Conservation (phyloP, 2,113 vertebrate species). For the Craseonycteris thonglongyai region DNA sequence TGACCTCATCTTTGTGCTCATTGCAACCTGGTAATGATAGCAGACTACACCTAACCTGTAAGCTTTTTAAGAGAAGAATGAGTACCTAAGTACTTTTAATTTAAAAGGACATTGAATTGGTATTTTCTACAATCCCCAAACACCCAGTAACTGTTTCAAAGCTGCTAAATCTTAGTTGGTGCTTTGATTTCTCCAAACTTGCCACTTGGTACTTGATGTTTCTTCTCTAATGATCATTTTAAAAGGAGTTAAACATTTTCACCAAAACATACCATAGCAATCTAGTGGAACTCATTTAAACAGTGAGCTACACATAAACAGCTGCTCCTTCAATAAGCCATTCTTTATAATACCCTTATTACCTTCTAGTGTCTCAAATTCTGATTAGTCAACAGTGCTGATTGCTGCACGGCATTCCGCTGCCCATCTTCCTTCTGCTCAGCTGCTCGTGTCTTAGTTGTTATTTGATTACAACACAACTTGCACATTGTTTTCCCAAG, state of each 20-base stretch:
- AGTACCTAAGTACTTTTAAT: constrained; percentile 66
- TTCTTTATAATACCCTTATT: constrained; percentile 96
- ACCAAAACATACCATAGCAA: constrained; percentile 82
- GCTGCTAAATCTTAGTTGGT: constrained; percentile 33
- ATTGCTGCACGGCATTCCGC: constrained; percentile 94
- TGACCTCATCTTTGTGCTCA: constrained; percentile 69
- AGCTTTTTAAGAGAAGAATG: constrained; percentile 51
- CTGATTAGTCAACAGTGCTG: constrained; percentile 99
- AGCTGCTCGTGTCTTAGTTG: constrained; percentile 91
- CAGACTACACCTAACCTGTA: constrained; percentile 70
- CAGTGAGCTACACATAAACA: constrained; percentile 93
- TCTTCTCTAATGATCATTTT: constrained; percentile 71
- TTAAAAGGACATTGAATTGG: constrained; percentile 61
- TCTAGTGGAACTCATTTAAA: constrained; percentile 83
- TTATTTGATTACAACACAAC: constrained; percentile 90
- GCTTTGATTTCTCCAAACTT: constrained; percentile 68
- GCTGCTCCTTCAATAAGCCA: constrained; percentile 97
- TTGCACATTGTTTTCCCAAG: constrained; percentile 92
- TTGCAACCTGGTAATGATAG: constrained; percentile 60
- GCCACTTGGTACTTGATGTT: constrained; percentile 62
- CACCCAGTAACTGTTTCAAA: constrained; percentile 59
- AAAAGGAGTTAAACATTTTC: constrained; percentile 77
- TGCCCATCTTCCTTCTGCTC: constrained; percentile 95
- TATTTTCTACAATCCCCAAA: constrained; percentile 55
- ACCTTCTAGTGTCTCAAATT: constrained; percentile 98